These are phyloP conservation scores for Pandemis heparana DNA, from an alignment of 2,888 invertebrate species.

Conservation along the genomic window DNA sequence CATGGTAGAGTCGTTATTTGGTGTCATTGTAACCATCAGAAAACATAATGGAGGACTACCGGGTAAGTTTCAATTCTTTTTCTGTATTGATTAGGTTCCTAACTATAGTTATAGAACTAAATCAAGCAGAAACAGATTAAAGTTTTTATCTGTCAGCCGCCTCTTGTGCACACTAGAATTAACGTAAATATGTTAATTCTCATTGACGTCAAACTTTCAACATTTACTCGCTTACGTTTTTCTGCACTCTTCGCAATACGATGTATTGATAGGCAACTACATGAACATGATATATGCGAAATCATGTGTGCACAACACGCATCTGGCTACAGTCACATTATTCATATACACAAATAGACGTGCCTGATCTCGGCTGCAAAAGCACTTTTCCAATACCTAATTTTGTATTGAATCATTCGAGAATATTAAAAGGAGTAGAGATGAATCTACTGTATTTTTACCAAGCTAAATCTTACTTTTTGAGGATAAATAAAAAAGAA, in stretches of 20 bases:
- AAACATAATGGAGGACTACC: conserved; percentile 55
- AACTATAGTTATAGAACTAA: background rate
- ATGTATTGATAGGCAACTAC: background rate
- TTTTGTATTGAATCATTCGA: background rate
- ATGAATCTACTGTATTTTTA: no score
- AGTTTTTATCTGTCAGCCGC: background rate
- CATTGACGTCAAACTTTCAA: conserved; percentile 20
- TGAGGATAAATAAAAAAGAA: no score
- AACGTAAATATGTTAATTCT: conserved; percentile 1
- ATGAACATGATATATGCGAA: background rate
- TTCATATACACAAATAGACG: conserved; percentile 50
- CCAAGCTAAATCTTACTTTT: no score
- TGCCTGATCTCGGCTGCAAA: conserved; percentile 48
- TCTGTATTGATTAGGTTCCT: background rate
- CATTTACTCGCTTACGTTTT: conserved; percentile 10
- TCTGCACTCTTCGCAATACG: background rate
- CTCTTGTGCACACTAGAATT: background rate
- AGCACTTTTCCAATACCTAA: background rate
- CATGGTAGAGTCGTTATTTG: conserved; percentile 69
- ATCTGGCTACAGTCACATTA: conserved; percentile 42
- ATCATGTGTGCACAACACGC: conserved; percentile 14
- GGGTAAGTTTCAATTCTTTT: conserved; percentile 57
- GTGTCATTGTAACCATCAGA: conserved; percentile 67
- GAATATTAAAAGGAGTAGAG: background rate
- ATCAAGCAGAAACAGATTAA: background rate